These are phyloP conservation scores for Ammodramus savannarum DNA, from an alignment of 2,113 vertebrate species.

Conservation along the genomic window DNA sequence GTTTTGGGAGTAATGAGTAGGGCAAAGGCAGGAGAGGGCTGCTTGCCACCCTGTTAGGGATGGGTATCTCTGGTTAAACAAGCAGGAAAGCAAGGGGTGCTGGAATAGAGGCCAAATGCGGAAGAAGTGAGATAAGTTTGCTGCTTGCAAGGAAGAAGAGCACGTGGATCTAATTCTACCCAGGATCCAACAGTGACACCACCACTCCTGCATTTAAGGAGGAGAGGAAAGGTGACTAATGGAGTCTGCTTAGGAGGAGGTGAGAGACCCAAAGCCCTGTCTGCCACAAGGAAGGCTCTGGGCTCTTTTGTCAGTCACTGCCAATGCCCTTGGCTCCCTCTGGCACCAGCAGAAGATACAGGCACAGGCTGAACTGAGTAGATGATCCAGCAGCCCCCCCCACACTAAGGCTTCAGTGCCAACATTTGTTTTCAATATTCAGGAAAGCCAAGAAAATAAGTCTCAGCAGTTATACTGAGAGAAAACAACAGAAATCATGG, in stretches of 20 bases:
- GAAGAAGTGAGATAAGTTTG: background rate
- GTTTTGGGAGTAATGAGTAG: background rate
- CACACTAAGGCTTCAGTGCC: background rate
- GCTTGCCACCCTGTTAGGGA: background rate
- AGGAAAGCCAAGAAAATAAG: background rate
- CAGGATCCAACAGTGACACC: background rate
- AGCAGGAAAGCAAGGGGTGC: background rate
- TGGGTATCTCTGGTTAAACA: background rate
- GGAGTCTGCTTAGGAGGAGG: background rate
- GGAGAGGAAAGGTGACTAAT: background rate
- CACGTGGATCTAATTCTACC: background rate
- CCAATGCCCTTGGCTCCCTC: background rate
- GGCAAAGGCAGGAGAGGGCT: background rate
- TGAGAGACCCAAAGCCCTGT: background rate
- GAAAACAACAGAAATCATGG: background rate
- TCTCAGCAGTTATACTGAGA: background rate
- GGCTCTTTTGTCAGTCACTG: background rate
- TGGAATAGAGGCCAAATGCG: background rate
- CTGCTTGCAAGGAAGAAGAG: background rate
- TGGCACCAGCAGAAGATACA: background rate
- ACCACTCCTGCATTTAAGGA: background rate
- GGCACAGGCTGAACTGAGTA: rapidly evolving
- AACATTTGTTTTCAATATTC: constrained; percentile 31
- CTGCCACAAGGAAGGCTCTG: rapidly evolving
- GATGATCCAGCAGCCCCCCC: background rate